Base-by-base conservation (phyloP, 2,888 invertebrate species). In the Andrena chrysosceles region DNA sequence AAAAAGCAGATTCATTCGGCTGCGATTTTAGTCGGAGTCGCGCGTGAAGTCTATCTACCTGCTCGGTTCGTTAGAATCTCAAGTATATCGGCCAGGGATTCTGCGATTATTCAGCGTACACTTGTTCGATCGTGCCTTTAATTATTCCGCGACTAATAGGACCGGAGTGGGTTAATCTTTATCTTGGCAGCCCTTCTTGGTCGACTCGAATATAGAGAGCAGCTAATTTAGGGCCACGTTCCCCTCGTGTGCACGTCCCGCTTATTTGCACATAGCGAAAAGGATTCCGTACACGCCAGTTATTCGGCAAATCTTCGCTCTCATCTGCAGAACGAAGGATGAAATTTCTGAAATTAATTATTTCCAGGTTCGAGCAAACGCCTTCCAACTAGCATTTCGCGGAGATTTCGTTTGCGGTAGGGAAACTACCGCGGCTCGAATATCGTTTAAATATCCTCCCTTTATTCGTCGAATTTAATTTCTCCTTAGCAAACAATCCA, bases 61-160 rank as follows among this genome's bases (percentile, higher is more conserved):
- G 26, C 64, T 59, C 42, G 52, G 16, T 52, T 81, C 72, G 82
- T 81, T 83, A 73, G 66, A 73, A 63, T 69, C 73, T 68, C 77
- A 60, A 74, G 59, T 23, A 52, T 23, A 62, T 59, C 66, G 67
- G 42, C 59, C 64, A 74, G 71, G 77, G 52, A 74, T 77, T 56
- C 66, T 70, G 35, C 82, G 82, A 83, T 83, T 83, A 83, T 77
- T 74, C 74, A 42, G 54, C 42, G 52, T 35, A 74, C 76, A 63
- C 69, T 76, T 73, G 64, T 49, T 42, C 77, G 66, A 54, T 31
- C 67, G 54, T 52, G 35, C 56, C 60, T 52, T 74, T 77, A 83
- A 83, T 83, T 83, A 83, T 59, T 59, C 63, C 16, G n/a, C 63
- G 83, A 74, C 74, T 77, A 67, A 74, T 71, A 64, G 60, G 67